phyloP scores from a whole-genome alignment of 1,140 invertebrate genomes.

The Helicoverpa armigera region DNA sequence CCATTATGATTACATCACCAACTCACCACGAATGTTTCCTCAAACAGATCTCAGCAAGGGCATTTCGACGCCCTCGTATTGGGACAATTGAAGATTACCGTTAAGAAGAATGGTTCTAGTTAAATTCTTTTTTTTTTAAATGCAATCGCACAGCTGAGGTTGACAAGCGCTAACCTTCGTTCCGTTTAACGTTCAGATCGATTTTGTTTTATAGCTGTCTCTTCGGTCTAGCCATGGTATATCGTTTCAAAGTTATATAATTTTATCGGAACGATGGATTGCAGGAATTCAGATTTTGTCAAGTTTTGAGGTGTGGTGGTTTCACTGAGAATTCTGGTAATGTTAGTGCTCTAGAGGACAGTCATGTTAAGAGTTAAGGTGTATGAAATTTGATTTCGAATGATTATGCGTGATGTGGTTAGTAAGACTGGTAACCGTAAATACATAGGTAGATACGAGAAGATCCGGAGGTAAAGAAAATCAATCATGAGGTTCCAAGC shows the following conservation, averaged over 20 bases:
- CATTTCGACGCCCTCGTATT: conserved; percentile 67
- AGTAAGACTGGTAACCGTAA: no score
- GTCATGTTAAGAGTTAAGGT: neutral
- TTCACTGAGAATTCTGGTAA: neutral
- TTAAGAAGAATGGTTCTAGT: conserved; percentile 77
- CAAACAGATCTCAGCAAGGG: conserved; percentile 64
- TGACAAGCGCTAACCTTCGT: conserved; percentile 52
- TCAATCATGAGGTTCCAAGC: neutral
- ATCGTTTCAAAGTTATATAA: neutral
- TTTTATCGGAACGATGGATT: conserved; percentile 1
- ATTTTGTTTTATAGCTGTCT: conserved; percentile 34
- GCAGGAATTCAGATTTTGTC: neutral
- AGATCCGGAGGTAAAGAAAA: neutral
- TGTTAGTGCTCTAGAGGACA: neutral
- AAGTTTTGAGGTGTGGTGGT: neutral
- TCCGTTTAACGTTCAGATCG: conserved; percentile 20
- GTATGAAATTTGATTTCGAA: no score
- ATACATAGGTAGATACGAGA: no score
- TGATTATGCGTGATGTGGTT: no score
- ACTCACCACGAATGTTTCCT: conserved; percentile 41
- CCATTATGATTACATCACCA: conserved; percentile 40
- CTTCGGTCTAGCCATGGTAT: conserved; percentile 3
- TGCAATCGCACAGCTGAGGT: conserved; percentile 53
- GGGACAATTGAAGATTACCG: conserved; percentile 73
- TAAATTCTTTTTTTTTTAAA: conserved; percentile 63